Base-by-base conservation (phyloP, 2,113 vertebrate genomes). In the Syngnathus floridae region DNA sequence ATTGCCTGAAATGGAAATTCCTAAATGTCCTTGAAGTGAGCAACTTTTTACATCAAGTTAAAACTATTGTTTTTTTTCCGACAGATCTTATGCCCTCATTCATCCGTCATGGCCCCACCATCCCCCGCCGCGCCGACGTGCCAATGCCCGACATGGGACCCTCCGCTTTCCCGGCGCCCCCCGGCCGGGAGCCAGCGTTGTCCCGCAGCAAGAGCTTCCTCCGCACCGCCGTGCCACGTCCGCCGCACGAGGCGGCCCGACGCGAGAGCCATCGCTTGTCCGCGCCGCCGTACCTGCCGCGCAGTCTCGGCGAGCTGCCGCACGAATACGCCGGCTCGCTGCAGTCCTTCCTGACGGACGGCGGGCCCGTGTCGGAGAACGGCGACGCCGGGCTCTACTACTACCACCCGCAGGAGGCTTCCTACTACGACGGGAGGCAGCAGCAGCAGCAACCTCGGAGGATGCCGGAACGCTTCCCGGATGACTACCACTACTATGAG, bases 61-160 rank as follows among this genome's bases (percentile, higher is more conserved):
- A 13, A 17, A 14, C 56, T 31, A 38, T 8, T 19, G 2, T 63
- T 74, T 26, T 58, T 60, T 16, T 66, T 61, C 60, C 71, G 62
- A 1, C 87, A 99, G 97, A 95, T 92, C 92, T 99, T 69, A 98
- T 98, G 95, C 95, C 96, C 80, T 97, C 96, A 0, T 99, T 99
- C 67, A 98, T 99, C 83, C 95, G 97, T n/a, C 96, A 98, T 62
- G 95, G 96, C 51, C 96, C 96, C 21, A 98, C 95, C 72, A 97
- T 98, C 75, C 96, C 96, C 17, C 89, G 97, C 77, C 92, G 97
- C 67, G 90, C 93, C 19, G 96, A 97, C 76, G 84, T 95, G 60
- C 93, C 93, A 56, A 88, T 94, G 65, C 88, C 93, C 19, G 95
- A 96, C 46, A 77, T 93, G 22, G 76, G 84, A 0, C 4, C 93